Evolutionary conservation across 2,113 vertebrate genomes (phyloP), one percentile per base, ranked within the genome.

Genomic region (Nesoenas mayeri): DNA sequence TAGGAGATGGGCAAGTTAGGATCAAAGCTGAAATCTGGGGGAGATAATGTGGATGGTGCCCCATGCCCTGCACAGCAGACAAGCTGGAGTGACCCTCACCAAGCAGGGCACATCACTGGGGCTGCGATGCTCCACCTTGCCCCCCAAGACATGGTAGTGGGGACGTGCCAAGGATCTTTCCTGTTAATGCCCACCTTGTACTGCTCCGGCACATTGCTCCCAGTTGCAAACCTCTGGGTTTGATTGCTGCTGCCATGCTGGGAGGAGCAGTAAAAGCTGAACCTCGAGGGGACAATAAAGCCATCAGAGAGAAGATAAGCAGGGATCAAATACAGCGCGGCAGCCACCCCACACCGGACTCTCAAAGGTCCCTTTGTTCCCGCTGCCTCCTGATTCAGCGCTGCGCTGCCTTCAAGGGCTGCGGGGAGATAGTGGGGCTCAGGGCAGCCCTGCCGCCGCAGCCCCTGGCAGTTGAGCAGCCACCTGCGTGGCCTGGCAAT

Each of bases 311-410:
- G 57, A 32, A 95, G 96, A 97, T 97, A 97, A 97, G 93, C 62
- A 1, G 57, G 53, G 94, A 96, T 97, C 95, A 96, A 97, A 96
- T 93, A 58, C 57, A 1, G 50, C 0, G 84, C 91, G 11, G 91
- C 93, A 82, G 78, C 89, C 86, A 69, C 77, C 91, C 66, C 29
- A 1, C 5, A 14, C 84, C 16, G 81, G 73, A 72, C 86, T 95
- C 85, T 97, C 73, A 97, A 97, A 97, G 96, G 91, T 71, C 48
- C 67, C 93, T 97, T 97, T 97, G 97, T 97, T 97, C 88, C 69
- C 2, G 2, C 61, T 89, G 82, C 85, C 94, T 96, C 80, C 93
- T 72, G 88, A 20, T 85, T 38, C 65, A 69, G 95, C 5, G 11
- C 64, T 0, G 38, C 62, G 48, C 78, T 95, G 94, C 62, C 82